These are phyloP conservation scores for Pedetes capensis DNA, from an alignment of 2,113 vertebrate genomes.

Conservation along the genomic window DNA sequence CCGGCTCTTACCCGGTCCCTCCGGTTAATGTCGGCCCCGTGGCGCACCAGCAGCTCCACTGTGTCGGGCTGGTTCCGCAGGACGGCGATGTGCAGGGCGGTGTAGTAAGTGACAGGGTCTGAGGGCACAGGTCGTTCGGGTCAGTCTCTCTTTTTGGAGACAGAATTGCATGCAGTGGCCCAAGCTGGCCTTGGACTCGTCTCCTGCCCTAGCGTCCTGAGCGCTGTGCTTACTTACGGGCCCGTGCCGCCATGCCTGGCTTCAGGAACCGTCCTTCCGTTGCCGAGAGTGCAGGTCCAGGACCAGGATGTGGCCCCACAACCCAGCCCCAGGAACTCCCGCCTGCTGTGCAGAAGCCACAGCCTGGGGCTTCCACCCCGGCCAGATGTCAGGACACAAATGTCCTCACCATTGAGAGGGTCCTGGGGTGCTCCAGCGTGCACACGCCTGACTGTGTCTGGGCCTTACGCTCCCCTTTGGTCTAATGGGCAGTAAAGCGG, in stretches of 20 bases:
- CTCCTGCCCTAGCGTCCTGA: no score
- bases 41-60: slow-evolving; percentile 88
- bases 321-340: background rate
- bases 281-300: no score
- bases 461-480: background rate
- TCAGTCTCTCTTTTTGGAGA: no score
- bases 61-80: slow-evolving; percentile 89
- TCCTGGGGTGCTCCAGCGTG: rapidly evolving
- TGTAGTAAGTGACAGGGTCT: slow-evolving; percentile 97
- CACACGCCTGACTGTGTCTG: rapidly evolving
- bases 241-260: no score
- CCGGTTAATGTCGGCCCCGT: slow-evolving; percentile 91
- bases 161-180: no score
- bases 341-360: background rate
- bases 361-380: background rate
- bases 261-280: no score
- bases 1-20: slow-evolving; percentile 88
- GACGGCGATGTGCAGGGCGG: slow-evolving; percentile 91
- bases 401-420: background rate
- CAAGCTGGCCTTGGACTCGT: no score
- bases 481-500: background rate
- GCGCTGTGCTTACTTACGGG: no score
- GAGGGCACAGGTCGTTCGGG: background rate
- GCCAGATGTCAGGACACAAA: background rate
- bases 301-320: background rate